Conservation (phyloP, 2,888 invertebrate species). For the Eupithecia centaureata region DNA sequence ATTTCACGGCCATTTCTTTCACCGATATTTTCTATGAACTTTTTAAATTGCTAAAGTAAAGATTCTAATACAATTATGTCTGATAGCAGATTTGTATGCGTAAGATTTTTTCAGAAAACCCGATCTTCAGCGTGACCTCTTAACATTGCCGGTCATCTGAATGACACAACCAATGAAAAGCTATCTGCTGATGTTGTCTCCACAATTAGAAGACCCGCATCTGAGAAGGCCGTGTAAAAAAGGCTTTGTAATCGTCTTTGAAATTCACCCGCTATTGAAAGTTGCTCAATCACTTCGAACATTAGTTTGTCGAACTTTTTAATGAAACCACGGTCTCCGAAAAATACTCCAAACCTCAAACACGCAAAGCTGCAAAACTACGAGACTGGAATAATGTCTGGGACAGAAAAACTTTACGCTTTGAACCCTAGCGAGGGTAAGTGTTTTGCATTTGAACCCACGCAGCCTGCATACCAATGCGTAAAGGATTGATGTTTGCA, state of each 20-base stretch:
- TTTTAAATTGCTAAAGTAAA: background rate
- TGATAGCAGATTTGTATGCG: background rate
- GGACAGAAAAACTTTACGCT: slow-evolving; percentile 82
- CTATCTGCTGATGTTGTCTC: background rate
- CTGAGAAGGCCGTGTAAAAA: slow-evolving; percentile 20
- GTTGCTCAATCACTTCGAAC: slow-evolving; percentile 71
- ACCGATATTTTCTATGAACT: background rate
- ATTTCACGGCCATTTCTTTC: background rate
- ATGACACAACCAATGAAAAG: slow-evolving; percentile 9
- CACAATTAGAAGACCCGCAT: slow-evolving; percentile 16
- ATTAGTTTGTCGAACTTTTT: slow-evolving; percentile 72
- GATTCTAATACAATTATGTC: background rate
- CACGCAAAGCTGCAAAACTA: slow-evolving; percentile 79
- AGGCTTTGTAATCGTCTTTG: slow-evolving; percentile 36
- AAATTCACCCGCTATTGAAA: slow-evolving; percentile 60
- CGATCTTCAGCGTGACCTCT: background rate
- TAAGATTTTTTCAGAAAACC: background rate
- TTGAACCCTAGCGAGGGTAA: slow-evolving; percentile 80
- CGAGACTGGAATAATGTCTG: slow-evolving; percentile 81
- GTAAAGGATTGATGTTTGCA: slow-evolving; percentile 78
- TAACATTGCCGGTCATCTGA: slow-evolving; percentile 16
- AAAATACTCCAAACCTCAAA: slow-evolving; percentile 80
- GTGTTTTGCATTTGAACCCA: slow-evolving; percentile 81
- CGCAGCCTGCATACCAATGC: slow-evolving; percentile 79
- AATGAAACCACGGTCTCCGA: slow-evolving; percentile 75